Conservation (phyloP, 2,113 vertebrate genomes). For the Corynorhinus townsendii region DNA sequence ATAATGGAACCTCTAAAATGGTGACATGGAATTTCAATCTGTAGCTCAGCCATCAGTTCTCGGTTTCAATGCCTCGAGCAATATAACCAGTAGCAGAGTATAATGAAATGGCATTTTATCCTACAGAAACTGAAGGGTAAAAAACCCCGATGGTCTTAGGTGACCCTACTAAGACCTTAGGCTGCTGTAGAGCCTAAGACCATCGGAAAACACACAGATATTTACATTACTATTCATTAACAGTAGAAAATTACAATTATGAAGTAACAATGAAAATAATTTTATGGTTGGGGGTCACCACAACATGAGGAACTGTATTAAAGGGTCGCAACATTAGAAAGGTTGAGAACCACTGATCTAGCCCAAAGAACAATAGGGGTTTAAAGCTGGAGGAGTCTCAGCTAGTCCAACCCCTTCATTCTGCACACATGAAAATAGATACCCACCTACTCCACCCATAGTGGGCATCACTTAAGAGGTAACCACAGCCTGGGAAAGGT, state of each 20-base stretch:
- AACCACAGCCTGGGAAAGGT: neutral
- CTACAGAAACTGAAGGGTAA: neutral
- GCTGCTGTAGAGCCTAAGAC: too few species aligned
- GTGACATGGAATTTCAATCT: constrained; percentile 47
- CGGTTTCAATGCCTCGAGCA: neutral
- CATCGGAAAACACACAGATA: too few species aligned
- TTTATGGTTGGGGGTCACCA: too few species aligned
- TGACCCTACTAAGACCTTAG: too few species aligned
- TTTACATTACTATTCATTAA: too few species aligned
- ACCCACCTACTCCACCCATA: accelerated
- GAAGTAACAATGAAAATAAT: too few species aligned
- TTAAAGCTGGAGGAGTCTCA: neutral
- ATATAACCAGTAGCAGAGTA: neutral
- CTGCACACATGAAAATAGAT: neutral
- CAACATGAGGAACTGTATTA: too few species aligned
- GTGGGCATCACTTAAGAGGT: neutral
- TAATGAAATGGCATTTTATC: constrained; percentile 16
- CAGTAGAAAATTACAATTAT: too few species aligned
- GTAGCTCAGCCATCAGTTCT: neutral
- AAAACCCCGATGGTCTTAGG: neutral
- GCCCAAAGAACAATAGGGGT: accelerated
- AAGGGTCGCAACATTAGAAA: too few species aligned
- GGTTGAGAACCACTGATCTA: neutral
- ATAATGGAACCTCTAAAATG: constrained; percentile 13
- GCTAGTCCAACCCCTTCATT: neutral